Evolutionary conservation across 2,888 invertebrate species (phyloP), one percentile per base, ranked within the genome.

Genomic region (Cheilosia pagana): DNA sequence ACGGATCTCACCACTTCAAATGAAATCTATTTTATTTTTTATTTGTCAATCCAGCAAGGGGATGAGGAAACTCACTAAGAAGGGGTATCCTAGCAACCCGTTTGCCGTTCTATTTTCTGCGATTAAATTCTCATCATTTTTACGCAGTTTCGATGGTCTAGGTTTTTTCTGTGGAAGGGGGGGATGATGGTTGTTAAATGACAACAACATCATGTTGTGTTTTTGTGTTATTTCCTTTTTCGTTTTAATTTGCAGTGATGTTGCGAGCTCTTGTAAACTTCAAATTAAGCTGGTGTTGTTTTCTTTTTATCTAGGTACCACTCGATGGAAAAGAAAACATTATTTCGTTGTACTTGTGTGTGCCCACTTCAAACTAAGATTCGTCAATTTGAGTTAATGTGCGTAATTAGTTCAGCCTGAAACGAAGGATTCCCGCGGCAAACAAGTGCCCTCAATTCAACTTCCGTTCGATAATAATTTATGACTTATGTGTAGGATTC

Each of bases 61-160:
- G 25, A 52, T 23, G 23, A 14, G 57, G 60, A 60, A 45, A 23
- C 35, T 5, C 48, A 53, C 53, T 55, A 23, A 62, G 68, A 77
- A 77, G 68, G 76, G 59, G 78, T 78, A 71, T 71, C 78, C 78
- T 78, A 78, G 78, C 78, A 78, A 78, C 71, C 57, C 71, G 71
- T 76, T 76, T 35, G 48, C 28, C 25, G 7, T 50, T 3, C 0
- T 39, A 25, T 50, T 71, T n/a, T 59, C 31, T 35, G 19, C 12
- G 39, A 60, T 28, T 41, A 62, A 41, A 16, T 52, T 14, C 14
- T 43, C 12, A 28, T 55, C 10, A 41, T 55, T 76, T 67, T 55
- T 45, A 53, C 76, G 68, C 60, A 76, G 50, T 45, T 68, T 57
- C 23, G 21, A 6, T 35, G 23, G 28, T 8, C 16, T n/a, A 23